Evolutionary conservation across 2,797 vertebrate species (phyloP).

Genomic region (Tadarida brasiliensis): DNA sequence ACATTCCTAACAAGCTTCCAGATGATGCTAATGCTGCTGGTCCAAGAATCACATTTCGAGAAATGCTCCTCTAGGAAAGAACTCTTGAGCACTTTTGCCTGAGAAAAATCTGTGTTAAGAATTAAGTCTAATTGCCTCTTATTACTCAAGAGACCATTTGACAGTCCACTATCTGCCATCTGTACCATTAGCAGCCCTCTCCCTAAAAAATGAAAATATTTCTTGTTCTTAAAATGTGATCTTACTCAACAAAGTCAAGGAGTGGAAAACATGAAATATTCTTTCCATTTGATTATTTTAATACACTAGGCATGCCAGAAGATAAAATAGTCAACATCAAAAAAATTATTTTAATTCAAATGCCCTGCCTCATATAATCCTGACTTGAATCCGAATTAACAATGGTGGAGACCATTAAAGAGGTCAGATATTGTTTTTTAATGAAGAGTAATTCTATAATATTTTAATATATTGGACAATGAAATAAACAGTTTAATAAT

Average conservation of each 20-base stretch:
- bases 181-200: not conserved
- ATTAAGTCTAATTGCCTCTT: not conserved
- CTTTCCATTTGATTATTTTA: conserved; percentile 43
- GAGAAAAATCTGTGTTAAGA: conserved; percentile 16
- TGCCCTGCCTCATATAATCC: not conserved
- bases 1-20: not conserved
- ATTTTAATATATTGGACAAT: not conserved
- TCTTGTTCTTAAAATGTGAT: conserved; percentile 27
- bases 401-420: not conserved
- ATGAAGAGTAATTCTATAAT: not conserved
- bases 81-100: not conserved
- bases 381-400: conserved; percentile 2
- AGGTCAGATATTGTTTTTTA: not conserved
- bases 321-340: conserved; percentile 61
- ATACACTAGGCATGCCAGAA: not conserved
- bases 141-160: not conserved
- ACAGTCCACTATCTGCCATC: not conserved
- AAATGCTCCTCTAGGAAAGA: not conserved
- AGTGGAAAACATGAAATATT: not conserved
- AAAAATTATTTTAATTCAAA: conserved; percentile 45
- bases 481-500: not conserved
- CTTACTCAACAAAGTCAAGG: not conserved
- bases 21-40: not conserved
- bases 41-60: not conserved
- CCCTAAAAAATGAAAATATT: not conserved